Base-by-base conservation (phyloP, 2,797 vertebrate species). In the Sebastes iracundus region DNA sequence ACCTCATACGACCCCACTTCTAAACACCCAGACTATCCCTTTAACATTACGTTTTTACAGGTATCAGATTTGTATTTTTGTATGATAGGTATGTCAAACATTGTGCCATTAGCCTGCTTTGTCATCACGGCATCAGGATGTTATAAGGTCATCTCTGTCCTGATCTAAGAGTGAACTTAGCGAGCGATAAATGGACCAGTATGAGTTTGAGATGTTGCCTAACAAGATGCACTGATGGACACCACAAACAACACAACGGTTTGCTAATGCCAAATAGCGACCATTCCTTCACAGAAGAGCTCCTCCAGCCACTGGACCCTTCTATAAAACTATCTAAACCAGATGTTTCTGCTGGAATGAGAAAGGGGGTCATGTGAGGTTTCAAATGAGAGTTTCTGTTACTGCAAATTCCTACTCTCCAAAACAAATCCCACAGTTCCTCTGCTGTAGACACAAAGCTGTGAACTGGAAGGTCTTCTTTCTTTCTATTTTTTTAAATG, bases 371-470 rank as follows among this genome's bases (percentile, higher is more conserved):
- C 90, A 90, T 67, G 60, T 16, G 67, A 88, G 89, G 88, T 91
- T 90, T 91, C 87, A 85, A 91, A 86, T 83, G 77, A 80, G 77
- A 88, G 83, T 87, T 87, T 79, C 74, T 58, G 63, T 85, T 79
- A 73, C 80, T 85, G 82, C 76, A 79, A 46, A 77, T 63, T 74
- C 52, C 63, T 6, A 66, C 81, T 86, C 75, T 81, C 63, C 63
- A 28, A 79, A 87, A 72, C 74, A 91, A 91, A 88, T 84, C 88
- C 80, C 78, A 72, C 0, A 69, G 75, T 66, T 64, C 5, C 71
- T 77, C 71, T 59, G 79, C 53, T 73, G 60, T 42, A 52, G 69
- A 87, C 42, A 77, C 78, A 82, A 85, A 86, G 67, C 84, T 81
- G 46, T 52, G 14, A 42, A 68, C 76, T 33, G 35, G 27, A 49